These are phyloP conservation scores for Penaeus chinensis DNA, from an alignment of 1,140 invertebrate species.

Conservation along the genomic window DNA sequence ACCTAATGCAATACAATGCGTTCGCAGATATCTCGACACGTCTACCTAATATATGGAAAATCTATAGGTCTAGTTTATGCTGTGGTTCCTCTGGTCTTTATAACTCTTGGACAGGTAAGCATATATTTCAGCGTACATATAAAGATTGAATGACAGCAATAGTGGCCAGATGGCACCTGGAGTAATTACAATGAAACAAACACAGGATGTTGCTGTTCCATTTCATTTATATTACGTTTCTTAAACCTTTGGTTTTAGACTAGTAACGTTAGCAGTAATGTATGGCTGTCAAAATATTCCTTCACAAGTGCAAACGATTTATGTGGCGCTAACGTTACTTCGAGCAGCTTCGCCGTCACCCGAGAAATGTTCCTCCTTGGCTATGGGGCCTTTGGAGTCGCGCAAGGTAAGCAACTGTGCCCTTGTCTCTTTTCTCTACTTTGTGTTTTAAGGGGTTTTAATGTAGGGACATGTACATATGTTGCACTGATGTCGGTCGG, in stretches of 20 bases:
- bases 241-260: not conserved
- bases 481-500: too few species aligned
- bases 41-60: slow-evolving; percentile 21
- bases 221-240: not conserved
- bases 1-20: not conserved
- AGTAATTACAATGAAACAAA: too few species aligned
- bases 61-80: slow-evolving; percentile 16
- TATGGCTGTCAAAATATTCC: slow-evolving; percentile 31
- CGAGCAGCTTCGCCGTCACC: not conserved
- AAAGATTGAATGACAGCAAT: too few species aligned
- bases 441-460: too few species aligned
- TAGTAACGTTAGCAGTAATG: not conserved
- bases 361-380: slow-evolving; percentile 74
- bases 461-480: too few species aligned
- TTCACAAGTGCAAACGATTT: not conserved
- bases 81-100: slow-evolving; percentile 1
- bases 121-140: not conserved
- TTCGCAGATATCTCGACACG: slow-evolving; percentile 19
- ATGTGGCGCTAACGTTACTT: not conserved
- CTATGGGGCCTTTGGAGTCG: slow-evolving; percentile 86
- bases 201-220: too few species aligned
- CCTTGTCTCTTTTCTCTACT: too few species aligned
- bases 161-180: too few species aligned
- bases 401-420: slow-evolving; percentile 78
- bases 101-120: slow-evolving; percentile 30